Base-by-base conservation (phyloP, 53 echinoderm and acorn worm genomes). In the Stichopus horrens region DNA sequence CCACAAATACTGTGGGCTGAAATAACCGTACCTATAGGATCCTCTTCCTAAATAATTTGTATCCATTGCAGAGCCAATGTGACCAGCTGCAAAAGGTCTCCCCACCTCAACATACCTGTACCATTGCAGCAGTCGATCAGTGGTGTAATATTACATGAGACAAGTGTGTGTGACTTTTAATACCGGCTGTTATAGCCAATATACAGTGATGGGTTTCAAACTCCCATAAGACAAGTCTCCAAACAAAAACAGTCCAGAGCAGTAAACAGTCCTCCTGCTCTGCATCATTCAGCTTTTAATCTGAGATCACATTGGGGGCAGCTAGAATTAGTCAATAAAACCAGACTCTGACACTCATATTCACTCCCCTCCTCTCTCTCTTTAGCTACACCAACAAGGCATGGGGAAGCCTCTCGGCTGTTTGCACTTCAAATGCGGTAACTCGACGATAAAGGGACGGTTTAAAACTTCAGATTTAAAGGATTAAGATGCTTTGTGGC, bases 401-500 rank as follows among this genome's bases (percentile, higher is more conserved):
- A 63, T 13, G 63, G 63, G 63, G 63, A 13, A 63, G 63, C 79
- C 54, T 55, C 56, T 19, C 75, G 55, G 79, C 79, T 79, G 79
- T 79, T 79, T 79, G 56, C 53, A 55, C 18, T 55, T 53, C 79
- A 79, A 54, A 79, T 53, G 55, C 79, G 52, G 57, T 53, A 79
- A 79, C 55, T 79, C 16, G 54, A 79, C 13, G 53, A 54, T 55
- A 53, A 79, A 63, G 63, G 63, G 16, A 63, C 63, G 7, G 63
- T 10, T 63, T 63, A 63, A 63, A 63, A 63, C 63, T 16, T 63
- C 11, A 63, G 63, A 63, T 63, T 63, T 63, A 79, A 53, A 18
- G 55, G 79, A 79, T 55, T 53, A 55, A 54, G 79, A 79, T 54
- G 53, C 79, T 79, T 16, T 79, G 55, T 79, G 79, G 53, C 79